Evolutionary conservation across 1,140 invertebrate genomes (phyloP).

Genomic region (Drosophila virilis): DNA sequence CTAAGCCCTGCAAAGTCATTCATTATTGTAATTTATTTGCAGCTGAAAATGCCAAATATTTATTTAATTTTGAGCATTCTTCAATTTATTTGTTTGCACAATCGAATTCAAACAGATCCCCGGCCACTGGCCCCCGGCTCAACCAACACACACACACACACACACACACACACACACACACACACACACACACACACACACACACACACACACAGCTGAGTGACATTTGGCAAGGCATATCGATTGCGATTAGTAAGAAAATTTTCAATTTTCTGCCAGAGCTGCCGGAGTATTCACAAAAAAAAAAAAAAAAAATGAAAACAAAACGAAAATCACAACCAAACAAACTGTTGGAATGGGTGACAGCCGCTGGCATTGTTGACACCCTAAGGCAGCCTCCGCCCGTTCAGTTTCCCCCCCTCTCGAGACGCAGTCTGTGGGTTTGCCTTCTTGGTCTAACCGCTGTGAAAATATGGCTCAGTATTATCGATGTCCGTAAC

Average conservation of each 20-base stretch:
- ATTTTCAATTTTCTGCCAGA: slow-evolving; percentile 75
- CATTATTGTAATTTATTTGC: slow-evolving; percentile 83
- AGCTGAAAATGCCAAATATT: slow-evolving; percentile 79
- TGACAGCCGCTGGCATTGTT: slow-evolving; percentile 61
- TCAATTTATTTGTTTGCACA: slow-evolving; percentile 81
- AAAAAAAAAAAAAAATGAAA: slow-evolving; percentile 29
- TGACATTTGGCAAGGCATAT: slow-evolving; percentile 81
- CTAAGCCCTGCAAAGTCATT: slow-evolving; percentile 58
- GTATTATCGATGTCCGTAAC: slow-evolving; percentile 73
- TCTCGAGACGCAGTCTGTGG: slow-evolving; percentile 4
- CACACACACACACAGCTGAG: slow-evolving; percentile 37
- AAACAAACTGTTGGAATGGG: slow-evolving; percentile 40
- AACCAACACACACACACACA: neutral
- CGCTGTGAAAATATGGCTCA: slow-evolving; percentile 72
- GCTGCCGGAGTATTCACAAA: slow-evolving; percentile 56
- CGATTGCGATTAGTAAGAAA: slow-evolving; percentile 81
- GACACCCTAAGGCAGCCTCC: slow-evolving; percentile 69
- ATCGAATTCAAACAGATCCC: slow-evolving; percentile 52
- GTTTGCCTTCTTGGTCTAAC: slow-evolving; percentile 67
- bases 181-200: neutral
- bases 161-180: slow-evolving; percentile 4
- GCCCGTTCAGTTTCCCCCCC: slow-evolving; percentile 7
- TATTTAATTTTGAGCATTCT: slow-evolving; percentile 82
- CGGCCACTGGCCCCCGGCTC: neutral
- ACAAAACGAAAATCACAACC: slow-evolving; percentile 42